phyloP scores from a whole-genome alignment of 2,113 vertebrate species.

The Embiotoca jacksoni region DNA sequence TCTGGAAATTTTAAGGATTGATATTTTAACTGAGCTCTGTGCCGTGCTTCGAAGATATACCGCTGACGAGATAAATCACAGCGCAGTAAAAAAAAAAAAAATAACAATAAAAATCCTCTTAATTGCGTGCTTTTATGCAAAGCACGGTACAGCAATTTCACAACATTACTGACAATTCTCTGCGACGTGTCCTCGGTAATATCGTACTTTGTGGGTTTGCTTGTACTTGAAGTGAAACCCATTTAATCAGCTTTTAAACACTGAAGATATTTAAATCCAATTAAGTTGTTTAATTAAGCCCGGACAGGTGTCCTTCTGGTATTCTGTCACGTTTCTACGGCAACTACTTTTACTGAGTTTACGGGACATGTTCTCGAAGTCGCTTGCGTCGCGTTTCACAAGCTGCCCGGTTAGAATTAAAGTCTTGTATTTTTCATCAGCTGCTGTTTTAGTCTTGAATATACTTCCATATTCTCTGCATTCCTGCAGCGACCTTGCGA shows the following conservation, averaged over 20 bases:
- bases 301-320: neutral
- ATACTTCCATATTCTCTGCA: constrained; percentile 5
- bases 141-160: neutral
- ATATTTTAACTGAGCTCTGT: constrained; percentile 3
- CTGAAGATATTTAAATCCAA: neutral
- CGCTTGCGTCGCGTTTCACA: constrained; percentile 11
- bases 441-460: constrained; percentile 24
- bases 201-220: neutral
- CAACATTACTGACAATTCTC: neutral
- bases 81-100: neutral
- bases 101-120: neutral
- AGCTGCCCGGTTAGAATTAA: neutral
- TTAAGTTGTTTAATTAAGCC: neutral
- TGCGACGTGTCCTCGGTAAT: neutral
- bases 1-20: neutral
- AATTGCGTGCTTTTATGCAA: constrained; percentile 8
- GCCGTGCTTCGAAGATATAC: neutral
- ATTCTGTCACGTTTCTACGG: neutral
- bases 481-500: constrained; percentile 25
- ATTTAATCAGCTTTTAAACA: neutral
- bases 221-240: constrained; percentile 1
- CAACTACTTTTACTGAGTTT: neutral
- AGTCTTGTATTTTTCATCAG: constrained; percentile 19
- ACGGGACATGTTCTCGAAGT: neutral
- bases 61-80: neutral